Evolutionary conservation across 2,888 invertebrate genomes (phyloP), one percentile per base, ranked within the genome.

Genomic region (Lepidochrysops patricia): DNA sequence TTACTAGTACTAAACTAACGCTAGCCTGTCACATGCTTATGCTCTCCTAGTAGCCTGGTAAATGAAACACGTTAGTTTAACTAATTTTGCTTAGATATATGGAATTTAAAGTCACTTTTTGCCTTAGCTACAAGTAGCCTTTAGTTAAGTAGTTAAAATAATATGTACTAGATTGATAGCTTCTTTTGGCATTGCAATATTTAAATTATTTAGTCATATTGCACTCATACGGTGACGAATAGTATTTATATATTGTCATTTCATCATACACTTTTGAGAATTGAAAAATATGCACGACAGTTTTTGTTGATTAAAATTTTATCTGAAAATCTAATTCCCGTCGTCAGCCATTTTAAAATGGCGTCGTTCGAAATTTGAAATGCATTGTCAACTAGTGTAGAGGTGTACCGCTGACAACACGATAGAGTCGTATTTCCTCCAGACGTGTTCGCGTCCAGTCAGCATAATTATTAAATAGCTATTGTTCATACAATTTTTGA

Each of bases 1-100:
- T 89, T 77, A 73, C 75, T 77, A 79, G 77, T 78, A 77, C 81
- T 79, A 78, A 80, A 75, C 75, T 76, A 76, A 68, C 68, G 69
- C 62, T 66, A 71, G 75, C 77, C 73, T 80, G 82, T 82, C 84
- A 78, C 76, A 79, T 77, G 79, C 66, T 70, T 75, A 74, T 77
- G 72, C 63, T 72, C 69, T 77, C 84, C 82, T 84, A 72, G 77
- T 77, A 72, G 67, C 63, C 66, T 61, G 35, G 52, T 49, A 60
- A 63, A 62, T 65, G 60, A 64, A 59, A 15, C 15, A 57, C 27
- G 19, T 43, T 50, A 27, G 23, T 35, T 9, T n/a, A 12, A 25
- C 35, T 49, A 5, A 25, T 54, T 56, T 48, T 56, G 12, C 15
- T 15, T 2, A 43, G 9, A 19, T 43, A 43, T 6, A 43, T 43